Evolutionary conservation across 2,797 vertebrate species (phyloP).

Genomic region (Rhynchonycteris naso): DNA sequence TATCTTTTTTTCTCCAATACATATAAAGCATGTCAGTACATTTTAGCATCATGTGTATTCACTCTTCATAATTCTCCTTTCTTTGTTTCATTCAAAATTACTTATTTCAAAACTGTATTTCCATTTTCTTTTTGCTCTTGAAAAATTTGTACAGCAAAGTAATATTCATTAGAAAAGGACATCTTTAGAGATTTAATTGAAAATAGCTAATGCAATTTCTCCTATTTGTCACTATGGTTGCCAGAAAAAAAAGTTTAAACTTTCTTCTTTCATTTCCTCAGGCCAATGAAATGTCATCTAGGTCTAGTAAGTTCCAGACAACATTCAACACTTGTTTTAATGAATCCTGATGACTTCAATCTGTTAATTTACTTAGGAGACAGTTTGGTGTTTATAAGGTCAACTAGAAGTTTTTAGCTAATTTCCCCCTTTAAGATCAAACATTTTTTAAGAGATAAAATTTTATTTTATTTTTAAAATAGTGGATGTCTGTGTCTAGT

Average conservation of each 20-base stretch:
- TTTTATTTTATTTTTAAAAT: constrained; percentile 39
- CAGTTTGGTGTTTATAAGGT: constrained; percentile 72
- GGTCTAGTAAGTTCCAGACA: constrained; percentile 42
- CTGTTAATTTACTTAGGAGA: constrained; percentile 69
- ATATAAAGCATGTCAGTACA: neutral
- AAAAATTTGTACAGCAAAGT: neutral
- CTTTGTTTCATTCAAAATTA: constrained; percentile 10
- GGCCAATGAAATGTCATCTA: neutral
- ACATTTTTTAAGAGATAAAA: constrained; percentile 57
- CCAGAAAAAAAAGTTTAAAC: constrained; percentile 25
- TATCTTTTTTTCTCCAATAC: neutral
- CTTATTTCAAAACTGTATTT: neutral
- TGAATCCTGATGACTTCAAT: neutral
- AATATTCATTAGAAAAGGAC: neutral
- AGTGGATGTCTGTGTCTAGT: neutral
- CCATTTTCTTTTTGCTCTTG: neutral
- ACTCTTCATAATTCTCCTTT: neutral
- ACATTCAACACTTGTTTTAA: constrained; percentile 8
- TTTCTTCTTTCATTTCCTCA: constrained; percentile 31
- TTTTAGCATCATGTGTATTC: neutral
- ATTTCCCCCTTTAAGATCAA: constrained; percentile 66
- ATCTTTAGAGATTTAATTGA: neutral
- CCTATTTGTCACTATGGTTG: constrained; percentile 36
- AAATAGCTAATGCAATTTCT: neutral
- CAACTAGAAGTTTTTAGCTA: constrained; percentile 47